phyloP scores from a whole-genome alignment of 2,888 invertebrate species.

The Micropterix aruncella region DNA sequence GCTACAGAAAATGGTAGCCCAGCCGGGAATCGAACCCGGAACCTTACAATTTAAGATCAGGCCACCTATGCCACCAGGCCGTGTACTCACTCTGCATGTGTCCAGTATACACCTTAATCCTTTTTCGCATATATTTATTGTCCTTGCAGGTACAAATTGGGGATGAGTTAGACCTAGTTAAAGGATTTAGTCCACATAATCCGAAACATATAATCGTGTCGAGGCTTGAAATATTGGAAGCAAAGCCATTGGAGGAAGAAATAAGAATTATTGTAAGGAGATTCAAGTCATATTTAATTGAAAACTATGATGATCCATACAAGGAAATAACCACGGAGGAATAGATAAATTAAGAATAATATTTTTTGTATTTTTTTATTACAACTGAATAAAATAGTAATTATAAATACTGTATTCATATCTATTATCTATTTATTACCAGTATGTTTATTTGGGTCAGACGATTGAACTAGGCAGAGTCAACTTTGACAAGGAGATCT shows the following conservation, averaged over 20 bases:
- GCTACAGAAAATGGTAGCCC: no score
- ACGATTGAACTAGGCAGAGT: no score
- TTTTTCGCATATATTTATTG: no score
- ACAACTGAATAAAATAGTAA: neutral
- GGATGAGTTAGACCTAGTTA: constrained; percentile 69
- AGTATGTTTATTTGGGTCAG: no score
- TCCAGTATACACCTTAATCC: no score
- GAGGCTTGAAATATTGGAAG: constrained; percentile 48
- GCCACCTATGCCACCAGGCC: no score
- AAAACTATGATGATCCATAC: constrained; percentile 51
- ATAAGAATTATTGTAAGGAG: constrained; percentile 47
- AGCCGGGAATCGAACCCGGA: no score
- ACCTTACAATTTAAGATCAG: no score
- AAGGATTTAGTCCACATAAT: constrained; percentile 50
- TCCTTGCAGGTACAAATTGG: constrained; percentile 42
- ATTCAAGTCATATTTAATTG: constrained; percentile 55
- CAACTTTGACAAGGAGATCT: no score
- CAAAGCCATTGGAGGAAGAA: constrained; percentile 37
- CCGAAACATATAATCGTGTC: constrained; percentile 53
- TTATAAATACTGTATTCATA: neutral
- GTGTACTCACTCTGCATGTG: no score
- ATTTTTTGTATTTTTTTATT: neutral
- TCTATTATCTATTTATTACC: neutral
- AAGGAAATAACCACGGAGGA: constrained; percentile 15
- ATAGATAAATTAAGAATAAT: neutral